These are phyloP conservation scores for Toxotes lorentzi DNA, from an alignment of 2,797 vertebrate genomes.

Conservation along the genomic window DNA sequence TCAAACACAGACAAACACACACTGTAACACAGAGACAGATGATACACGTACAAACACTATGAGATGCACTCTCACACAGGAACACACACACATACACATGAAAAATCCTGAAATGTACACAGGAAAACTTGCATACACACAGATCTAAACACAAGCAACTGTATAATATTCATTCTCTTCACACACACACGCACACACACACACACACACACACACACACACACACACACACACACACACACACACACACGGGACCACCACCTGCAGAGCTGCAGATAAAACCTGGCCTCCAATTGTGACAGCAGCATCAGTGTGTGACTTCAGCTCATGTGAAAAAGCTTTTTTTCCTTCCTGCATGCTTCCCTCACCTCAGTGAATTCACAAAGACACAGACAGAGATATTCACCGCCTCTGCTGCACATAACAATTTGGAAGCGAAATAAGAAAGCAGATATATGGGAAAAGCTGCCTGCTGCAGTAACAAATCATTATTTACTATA, in stretches of 20 bases:
- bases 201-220: slow-evolving; percentile 22
- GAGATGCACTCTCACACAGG: neutral
- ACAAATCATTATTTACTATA: neutral
- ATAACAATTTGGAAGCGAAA: slow-evolving; percentile 1
- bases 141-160: slow-evolving; percentile 16
- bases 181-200: slow-evolving; percentile 9
- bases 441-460: neutral
- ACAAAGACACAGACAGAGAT: slow-evolving; percentile 31
- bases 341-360: slow-evolving; percentile 22
- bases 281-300: slow-evolving; percentile 44
- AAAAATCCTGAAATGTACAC: slow-evolving; percentile 32
- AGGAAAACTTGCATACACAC: slow-evolving; percentile 10
- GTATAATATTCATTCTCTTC: slow-evolving; percentile 8
- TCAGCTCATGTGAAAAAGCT: slow-evolving; percentile 48
- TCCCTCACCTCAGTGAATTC: slow-evolving; percentile 40
- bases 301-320: slow-evolving; percentile 65
- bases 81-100: neutral
- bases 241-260: slow-evolving; percentile 50
- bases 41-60: slow-evolving; percentile 7
- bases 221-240: slow-evolving; percentile 26
- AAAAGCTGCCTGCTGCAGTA: neutral
- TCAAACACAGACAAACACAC: neutral
- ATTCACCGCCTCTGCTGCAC: slow-evolving; percentile 2
- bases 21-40: neutral
- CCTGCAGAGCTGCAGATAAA: slow-evolving; percentile 81